Conservation (phyloP, 2,888 invertebrate genomes). For the Pammene fasciana region DNA sequence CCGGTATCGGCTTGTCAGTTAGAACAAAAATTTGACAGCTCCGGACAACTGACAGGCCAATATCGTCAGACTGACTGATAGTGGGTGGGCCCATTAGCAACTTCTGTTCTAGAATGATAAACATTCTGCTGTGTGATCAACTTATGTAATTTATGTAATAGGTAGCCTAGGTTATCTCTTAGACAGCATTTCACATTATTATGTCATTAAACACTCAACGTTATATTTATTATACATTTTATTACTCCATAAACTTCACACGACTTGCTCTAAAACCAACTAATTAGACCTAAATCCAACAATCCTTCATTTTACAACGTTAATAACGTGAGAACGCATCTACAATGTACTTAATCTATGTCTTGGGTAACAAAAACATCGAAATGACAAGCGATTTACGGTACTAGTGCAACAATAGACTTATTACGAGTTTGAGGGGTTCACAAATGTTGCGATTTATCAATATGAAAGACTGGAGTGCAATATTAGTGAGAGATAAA, state of each 20-base stretch:
- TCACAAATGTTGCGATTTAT: too few species aligned
- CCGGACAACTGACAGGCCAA: too few species aligned
- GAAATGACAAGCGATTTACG: slow-evolving; percentile 31
- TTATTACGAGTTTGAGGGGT: slow-evolving; percentile 12
- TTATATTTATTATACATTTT: slow-evolving; percentile 10
- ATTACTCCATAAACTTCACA: slow-evolving; percentile 23
- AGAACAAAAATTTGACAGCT: too few species aligned
- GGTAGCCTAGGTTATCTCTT: not conserved
- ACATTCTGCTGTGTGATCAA: too few species aligned
- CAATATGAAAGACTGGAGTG: too few species aligned
- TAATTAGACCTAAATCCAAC: slow-evolving; percentile 24
- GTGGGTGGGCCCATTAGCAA: too few species aligned
- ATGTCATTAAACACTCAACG: not conserved
- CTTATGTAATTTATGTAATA: not conserved
- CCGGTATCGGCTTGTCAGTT: too few species aligned
- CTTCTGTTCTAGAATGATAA: too few species aligned
- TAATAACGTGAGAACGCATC: slow-evolving; percentile 34
- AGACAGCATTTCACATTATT: not conserved
- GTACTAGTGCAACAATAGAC: slow-evolving; percentile 27
- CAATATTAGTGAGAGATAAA: too few species aligned
- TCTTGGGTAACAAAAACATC: slow-evolving; percentile 31
- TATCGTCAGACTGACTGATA: too few species aligned
- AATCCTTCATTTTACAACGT: slow-evolving; percentile 17
- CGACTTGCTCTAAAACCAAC: slow-evolving; percentile 2
- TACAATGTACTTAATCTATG: slow-evolving; percentile 32